These are phyloP conservation scores for Eugnorisma glareosa DNA, from an alignment of 2,888 invertebrate genomes.

Conservation along the genomic window DNA sequence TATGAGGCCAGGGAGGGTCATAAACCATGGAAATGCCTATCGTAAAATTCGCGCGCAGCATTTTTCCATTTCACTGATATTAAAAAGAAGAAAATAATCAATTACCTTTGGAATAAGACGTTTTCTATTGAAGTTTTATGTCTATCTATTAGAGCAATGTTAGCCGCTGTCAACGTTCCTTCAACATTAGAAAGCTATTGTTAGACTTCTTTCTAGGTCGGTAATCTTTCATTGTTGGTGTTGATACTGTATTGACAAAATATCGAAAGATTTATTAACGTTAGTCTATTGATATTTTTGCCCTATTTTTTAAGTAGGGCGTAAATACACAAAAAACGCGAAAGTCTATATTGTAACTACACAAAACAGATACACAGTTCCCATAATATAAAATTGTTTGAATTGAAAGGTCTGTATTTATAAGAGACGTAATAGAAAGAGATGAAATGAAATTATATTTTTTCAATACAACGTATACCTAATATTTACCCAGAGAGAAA, in stretches of 20 bases:
- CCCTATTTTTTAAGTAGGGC: background rate
- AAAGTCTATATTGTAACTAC: no score
- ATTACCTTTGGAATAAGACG: constrained; percentile 11
- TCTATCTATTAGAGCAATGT: constrained; percentile 19
- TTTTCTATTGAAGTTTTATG: constrained; percentile 20
- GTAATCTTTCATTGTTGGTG: constrained; percentile 24
- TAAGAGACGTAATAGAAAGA: background rate
- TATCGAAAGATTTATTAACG: constrained; percentile 20
- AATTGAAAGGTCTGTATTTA: background rate
- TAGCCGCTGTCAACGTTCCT: constrained; percentile 22
- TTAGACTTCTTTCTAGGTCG: constrained; percentile 39
- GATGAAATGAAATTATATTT: background rate
- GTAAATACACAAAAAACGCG: background rate
- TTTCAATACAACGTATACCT: background rate
- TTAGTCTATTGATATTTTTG: background rate
- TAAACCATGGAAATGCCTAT: constrained; percentile 36
- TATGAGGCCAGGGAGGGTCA: constrained; percentile 20
- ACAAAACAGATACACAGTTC: no score
- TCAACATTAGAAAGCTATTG: constrained; percentile 34
- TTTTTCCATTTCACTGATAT: constrained; percentile 28
- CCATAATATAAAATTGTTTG: background rate
- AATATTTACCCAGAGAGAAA: background rate
- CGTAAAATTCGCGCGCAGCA: constrained; percentile 5
- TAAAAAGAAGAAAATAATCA: constrained; percentile 29
- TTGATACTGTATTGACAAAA: background rate